Evolutionary conservation across 2,797 vertebrate genomes (phyloP).

Genomic region (Fistularia commersonii): DNA sequence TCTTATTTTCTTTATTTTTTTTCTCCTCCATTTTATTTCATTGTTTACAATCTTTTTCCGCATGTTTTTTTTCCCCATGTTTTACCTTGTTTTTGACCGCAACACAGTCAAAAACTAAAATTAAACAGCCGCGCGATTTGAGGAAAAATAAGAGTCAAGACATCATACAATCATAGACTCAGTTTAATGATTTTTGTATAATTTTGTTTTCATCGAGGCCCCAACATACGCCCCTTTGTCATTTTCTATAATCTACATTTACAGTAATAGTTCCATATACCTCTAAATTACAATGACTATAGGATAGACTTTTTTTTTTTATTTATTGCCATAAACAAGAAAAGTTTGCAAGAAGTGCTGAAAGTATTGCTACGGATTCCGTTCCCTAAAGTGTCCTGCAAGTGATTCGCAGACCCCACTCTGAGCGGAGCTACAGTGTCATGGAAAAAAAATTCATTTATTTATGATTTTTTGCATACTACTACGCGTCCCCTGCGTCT

Average conservation of each 20-base stretch:
- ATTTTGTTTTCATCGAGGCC: slow-evolving; percentile 47
- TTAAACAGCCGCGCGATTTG: neutral
- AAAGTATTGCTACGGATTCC: slow-evolving; percentile 71
- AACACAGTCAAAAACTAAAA: neutral
- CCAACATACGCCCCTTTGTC: slow-evolving; percentile 36
- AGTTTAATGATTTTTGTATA: slow-evolving; percentile 55
- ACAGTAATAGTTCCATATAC: slow-evolving; percentile 63
- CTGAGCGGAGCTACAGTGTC: slow-evolving; percentile 35
- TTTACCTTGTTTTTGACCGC: too few relatives aligned
- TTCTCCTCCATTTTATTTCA: too few relatives aligned
- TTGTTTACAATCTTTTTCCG: too few relatives aligned
- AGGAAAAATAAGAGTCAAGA: slow-evolving; percentile 5
- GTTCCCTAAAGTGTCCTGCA: slow-evolving; percentile 44
- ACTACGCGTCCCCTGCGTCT: slow-evolving; percentile 14
- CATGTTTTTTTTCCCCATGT: too few relatives aligned
- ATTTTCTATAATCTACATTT: slow-evolving; percentile 57
- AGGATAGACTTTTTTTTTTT: slow-evolving; percentile 42
- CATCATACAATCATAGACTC: slow-evolving; percentile 49
- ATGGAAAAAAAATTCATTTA: too few relatives aligned
- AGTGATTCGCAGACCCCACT: slow-evolving; percentile 34
- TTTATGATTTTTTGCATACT: slow-evolving; percentile 54
- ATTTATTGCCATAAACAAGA: slow-evolving; percentile 70
- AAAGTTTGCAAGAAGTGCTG: slow-evolving; percentile 60
- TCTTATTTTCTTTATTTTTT: too few relatives aligned
- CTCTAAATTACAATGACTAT: slow-evolving; percentile 66